Evolutionary conservation across 53 echinoderm and acorn worm species (phyloP).

Genomic region (Actinopyga echinites): DNA sequence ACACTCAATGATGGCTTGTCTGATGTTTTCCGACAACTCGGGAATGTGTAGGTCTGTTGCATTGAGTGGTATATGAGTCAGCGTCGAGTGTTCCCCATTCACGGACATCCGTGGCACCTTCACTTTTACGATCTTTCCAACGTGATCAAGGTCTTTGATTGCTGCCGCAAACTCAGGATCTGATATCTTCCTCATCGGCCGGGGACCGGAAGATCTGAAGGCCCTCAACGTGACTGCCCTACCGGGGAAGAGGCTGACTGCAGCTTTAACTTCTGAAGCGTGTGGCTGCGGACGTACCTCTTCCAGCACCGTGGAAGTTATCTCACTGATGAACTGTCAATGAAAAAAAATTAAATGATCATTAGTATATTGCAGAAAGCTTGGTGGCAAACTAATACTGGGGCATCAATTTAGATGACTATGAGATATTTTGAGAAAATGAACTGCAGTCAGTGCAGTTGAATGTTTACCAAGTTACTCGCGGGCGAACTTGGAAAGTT

Average conservation of each 20-base stretch:
- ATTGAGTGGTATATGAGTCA: background rate
- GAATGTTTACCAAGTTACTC: no score
- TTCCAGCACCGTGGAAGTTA: background rate
- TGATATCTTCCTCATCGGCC: background rate
- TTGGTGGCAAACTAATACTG: no score
- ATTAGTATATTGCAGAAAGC: no score
- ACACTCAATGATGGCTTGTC: no score
- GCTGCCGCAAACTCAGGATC: constrained; percentile 3
- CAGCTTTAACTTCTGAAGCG: background rate
- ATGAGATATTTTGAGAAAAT: no score
- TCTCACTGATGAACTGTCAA: background rate
- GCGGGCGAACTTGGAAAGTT: no score
- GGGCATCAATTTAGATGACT: no score
- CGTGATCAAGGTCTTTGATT: background rate
- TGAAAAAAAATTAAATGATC: background rate
- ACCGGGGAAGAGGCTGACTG: background rate
- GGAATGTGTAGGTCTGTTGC: background rate
- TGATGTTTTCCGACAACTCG: background rate
- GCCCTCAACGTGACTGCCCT: background rate
- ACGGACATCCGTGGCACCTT: background rate
- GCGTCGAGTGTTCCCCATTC: background rate
- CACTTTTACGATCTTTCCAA: background rate
- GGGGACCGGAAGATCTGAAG: background rate
- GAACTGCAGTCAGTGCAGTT: no score
- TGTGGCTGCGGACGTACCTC: background rate